Base-by-base conservation (phyloP, 2,113 vertebrate species). In the Chrysochloris asiatica region DNA sequence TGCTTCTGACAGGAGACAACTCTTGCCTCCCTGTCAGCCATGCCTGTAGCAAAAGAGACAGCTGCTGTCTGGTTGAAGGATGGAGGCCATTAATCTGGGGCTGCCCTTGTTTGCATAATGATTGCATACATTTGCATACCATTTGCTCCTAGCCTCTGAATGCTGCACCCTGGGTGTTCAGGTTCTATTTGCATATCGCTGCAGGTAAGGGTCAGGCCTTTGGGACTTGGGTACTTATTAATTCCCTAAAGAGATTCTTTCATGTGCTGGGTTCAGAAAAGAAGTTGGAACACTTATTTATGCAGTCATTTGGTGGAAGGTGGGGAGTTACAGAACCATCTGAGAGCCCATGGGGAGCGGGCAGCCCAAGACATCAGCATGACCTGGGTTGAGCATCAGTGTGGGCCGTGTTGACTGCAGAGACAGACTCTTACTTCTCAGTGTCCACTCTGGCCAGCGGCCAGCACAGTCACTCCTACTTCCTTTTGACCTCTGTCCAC, bases 41-140 rank as follows among this genome's bases (percentile, higher is more conserved):
- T 0, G 72, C 65, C 65, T 77, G 8, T 19, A 67, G 47, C 47
- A 67, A 61, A 67, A 92, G 93, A 92, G 93, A 93, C 73, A 95
- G 89, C 93, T 80, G 83, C 83, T 86, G 59, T 88, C 72, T 94
- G 36, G 76, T 36, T 94, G 94, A 95, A 82, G 88, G 89, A 67
- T 61, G 3, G 69, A 82, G 63, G 47, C 76, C 47, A 33, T 93
- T 91, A 93, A 86, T 90, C 71, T 0, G 6, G 93, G 91, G 87
- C 91, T 91, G 91, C 89, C 93, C 91, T 96, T 89, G 38, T 96
- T 96, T 93, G 93, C 94, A 96, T 93, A 89, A 93, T 84, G n/a
- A 63, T 33, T 16, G 73, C 89, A 93, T 91, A 59, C 7, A 96
- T 96, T 95, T 96, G 84, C 94, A 91, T 95, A 0, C 4, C 7